A percentile compares a stretch with the other conserved stretches of the same genome.
Evolutionary conservation across 2,888 invertebrate genomes (phyloP).

Genomic region (Isotomurus palustris): DNA sequence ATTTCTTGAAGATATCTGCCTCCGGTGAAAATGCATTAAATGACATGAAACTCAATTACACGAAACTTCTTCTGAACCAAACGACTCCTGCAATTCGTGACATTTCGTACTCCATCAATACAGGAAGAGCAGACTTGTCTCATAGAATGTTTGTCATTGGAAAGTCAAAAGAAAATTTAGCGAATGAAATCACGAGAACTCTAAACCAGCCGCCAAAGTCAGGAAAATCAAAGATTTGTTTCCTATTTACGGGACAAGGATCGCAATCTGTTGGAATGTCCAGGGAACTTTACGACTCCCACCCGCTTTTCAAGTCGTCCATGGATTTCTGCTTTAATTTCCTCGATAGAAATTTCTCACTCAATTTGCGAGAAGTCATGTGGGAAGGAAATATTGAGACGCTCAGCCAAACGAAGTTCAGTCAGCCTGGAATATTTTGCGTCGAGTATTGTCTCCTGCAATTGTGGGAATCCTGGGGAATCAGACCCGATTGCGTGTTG

Average conservation of each 20-base stretch:
- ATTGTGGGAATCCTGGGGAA: slow-evolving; percentile 22
- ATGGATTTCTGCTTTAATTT: slow-evolving; percentile 16
- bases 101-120: slow-evolving; percentile 12
- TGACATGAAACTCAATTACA: neutral
- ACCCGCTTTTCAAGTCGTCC: slow-evolving; percentile 10
- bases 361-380: slow-evolving; percentile 3
- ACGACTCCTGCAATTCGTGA: too few relatives aligned
- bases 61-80: slow-evolving; percentile 8
- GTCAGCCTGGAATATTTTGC: slow-evolving; percentile 26
- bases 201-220: too few relatives aligned
- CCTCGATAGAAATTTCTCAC: slow-evolving; percentile 1
- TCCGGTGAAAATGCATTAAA: slow-evolving; percentile 14
- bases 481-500: slow-evolving; percentile 23
- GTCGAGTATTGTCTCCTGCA: slow-evolving; percentile 18
- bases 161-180: neutral
- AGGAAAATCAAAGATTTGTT: slow-evolving; percentile 15
- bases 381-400: neutral
- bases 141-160: slow-evolving; percentile 12
- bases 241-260: slow-evolving; percentile 30
- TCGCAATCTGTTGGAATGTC: slow-evolving; percentile 21
- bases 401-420: slow-evolving; percentile 14
- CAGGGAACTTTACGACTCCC: slow-evolving; percentile 1
- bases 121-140: slow-evolving; percentile 8
- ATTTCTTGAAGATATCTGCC: slow-evolving; percentile 13
- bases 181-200: neutral